Percentiles rank a stretch among this genome's conserved stretches.
Conservation (phyloP, 2,113 vertebrate genomes). For the Lasiurus borealis region DNA sequence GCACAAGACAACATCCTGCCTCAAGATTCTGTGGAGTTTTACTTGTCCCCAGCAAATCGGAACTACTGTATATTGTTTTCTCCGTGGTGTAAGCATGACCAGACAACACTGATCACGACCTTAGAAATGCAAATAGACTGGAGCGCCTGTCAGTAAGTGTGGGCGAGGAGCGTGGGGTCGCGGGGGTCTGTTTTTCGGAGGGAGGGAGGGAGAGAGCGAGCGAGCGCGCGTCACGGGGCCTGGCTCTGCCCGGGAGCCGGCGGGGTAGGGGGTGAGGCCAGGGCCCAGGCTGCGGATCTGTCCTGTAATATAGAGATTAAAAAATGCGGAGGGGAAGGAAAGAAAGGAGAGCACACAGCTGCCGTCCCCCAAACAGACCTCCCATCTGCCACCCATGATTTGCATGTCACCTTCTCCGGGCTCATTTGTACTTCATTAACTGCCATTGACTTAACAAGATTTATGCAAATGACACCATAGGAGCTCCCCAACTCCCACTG, state of each 20-base stretch:
- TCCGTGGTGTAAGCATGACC: accelerated
- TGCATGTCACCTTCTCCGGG: constrained; percentile 93
- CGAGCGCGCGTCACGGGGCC: not conserved
- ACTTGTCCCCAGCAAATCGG: not conserved
- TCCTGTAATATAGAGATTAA: constrained; percentile 72
- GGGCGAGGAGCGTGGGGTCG: not conserved
- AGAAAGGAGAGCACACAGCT: constrained; percentile 87
- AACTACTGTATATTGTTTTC: accelerated
- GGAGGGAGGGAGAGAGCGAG: not conserved
- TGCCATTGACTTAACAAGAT: constrained; percentile 95
- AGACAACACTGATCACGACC: accelerated
- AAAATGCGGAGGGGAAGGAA: constrained; percentile 60
- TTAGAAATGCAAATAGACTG: accelerated
- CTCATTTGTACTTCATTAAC: constrained; percentile 96
- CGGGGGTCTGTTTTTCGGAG: accelerated
- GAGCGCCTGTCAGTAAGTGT: accelerated
- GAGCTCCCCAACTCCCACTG: constrained; percentile 90
- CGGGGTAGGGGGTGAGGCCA: constrained; percentile 34
- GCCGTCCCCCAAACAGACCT: constrained; percentile 91
- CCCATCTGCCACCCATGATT: constrained; percentile 94
- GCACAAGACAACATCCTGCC: accelerated
- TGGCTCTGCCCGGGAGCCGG: not conserved
- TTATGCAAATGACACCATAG: constrained; percentile 93
- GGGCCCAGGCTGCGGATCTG: constrained; percentile 78
- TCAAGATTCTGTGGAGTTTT: accelerated